Base-by-base conservation (phyloP, 2,797 vertebrate genomes). In the Tangara arthus region DNA sequence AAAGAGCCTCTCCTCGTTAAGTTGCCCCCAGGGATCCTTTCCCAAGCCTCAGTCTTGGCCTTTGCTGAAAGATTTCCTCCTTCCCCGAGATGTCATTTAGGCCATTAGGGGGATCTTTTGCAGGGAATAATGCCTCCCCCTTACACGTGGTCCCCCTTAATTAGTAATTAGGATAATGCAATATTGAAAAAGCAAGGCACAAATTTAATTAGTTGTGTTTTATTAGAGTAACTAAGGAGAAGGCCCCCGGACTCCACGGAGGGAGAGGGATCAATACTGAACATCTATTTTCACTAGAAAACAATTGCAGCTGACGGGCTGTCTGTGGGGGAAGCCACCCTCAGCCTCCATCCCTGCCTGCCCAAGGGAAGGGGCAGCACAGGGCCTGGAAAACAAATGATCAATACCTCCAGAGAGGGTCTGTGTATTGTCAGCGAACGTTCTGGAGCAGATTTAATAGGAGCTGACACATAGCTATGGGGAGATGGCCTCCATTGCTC, bases 1-100 rank as follows among this genome's bases (percentile, higher is more conserved):
- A 93, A 84, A 56, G 56, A 76, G 30, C n/a, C 71, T 57, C 59
- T 70, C 3, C 59, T 70, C 3, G 5, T 71, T 64, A 66, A 77
- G n/a, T 30, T 28, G 15, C 52, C 91, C 56, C 70, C 57, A 11
- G 82, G 92, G 87, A 94, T 86, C 76, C 82, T 39, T 60, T 71
- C 69, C 66, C 82, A 18, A 91, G 82, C 80, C 56, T 75, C 82
- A 75, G 49, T 22, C 89, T 19, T 66, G 73, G 77, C 87, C 71
- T 94, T 63, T 93, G 87, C 89, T 71, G 85, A 91, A 93, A 94
- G 89, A 93, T 94, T 87, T 93, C 80, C 93, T 95, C 78, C 82
- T 88, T 90, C 85, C 87, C 49, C 0, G 11, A 72, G 91, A 91
- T 86, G 81, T 66, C 92, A 56, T 92, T 92, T 49, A 69, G 83